Evolutionary conservation across 2,113 vertebrate species (phyloP).

Genomic region (Ifrita kowaldi): DNA sequence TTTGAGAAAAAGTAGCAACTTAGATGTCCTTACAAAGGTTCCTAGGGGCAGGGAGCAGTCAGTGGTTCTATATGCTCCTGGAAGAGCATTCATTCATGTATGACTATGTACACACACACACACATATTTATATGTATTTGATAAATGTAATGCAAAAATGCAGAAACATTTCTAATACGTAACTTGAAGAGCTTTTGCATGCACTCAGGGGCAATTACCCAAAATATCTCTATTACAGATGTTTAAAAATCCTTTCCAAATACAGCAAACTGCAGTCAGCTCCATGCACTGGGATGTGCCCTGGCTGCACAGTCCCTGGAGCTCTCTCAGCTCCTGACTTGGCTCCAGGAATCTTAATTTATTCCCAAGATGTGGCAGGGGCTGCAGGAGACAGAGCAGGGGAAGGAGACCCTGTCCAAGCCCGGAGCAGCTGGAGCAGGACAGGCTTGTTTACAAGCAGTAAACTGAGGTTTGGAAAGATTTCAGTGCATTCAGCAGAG

Average conservation of each 20-base stretch:
- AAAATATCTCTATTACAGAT: neutral
- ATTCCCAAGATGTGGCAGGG: neutral
- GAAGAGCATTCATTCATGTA: neutral
- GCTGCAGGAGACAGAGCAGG: neutral
- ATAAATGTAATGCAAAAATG: neutral
- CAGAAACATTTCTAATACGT: neutral
- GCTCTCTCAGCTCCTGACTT: neutral
- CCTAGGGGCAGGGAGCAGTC: neutral
- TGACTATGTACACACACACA: neutral
- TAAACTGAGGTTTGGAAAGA: neutral
- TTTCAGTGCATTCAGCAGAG: neutral
- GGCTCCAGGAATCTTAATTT: neutral
- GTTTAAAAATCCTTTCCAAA: neutral
- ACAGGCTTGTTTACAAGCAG: conserved; percentile 13
- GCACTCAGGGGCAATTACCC: neutral
- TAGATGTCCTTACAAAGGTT: neutral
- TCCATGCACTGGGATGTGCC: neutral
- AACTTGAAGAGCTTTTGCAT: neutral
- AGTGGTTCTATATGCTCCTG: neutral
- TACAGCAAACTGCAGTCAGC: neutral
- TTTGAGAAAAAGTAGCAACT: neutral
- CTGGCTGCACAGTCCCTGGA: neutral
- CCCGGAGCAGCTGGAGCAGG: neutral
- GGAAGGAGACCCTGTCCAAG: neutral
- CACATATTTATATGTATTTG: neutral